A percentile compares a stretch with the other conserved stretches of the same genome.
phyloP scores from a whole-genome alignment of 2,888 invertebrate species.

The Calliopum simillimum region DNA sequence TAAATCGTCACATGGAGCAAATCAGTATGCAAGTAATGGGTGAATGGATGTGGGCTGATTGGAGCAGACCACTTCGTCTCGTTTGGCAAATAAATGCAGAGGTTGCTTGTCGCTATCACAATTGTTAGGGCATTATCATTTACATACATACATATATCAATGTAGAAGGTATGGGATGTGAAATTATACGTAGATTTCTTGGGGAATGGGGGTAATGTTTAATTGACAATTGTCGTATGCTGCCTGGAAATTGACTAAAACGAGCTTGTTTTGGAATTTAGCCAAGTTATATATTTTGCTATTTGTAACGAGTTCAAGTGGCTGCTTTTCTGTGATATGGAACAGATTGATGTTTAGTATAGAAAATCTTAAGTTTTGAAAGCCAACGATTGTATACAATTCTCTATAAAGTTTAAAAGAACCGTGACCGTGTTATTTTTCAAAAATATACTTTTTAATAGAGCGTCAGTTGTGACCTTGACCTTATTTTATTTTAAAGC shows the following conservation, averaged over 20 bases:
- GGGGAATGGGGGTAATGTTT: not conserved
- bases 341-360: too few relatives aligned
- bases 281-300: not conserved
- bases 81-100: not conserved
- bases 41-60: not conserved
- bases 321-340: too few relatives aligned
- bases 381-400: too few relatives aligned
- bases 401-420: too few relatives aligned
- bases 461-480: too few relatives aligned
- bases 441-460: too few relatives aligned
- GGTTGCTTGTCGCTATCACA: not conserved
- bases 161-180: not conserved
- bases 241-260: conserved; percentile 17
- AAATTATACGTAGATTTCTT: not conserved
- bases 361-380: too few relatives aligned
- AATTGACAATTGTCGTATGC: not conserved
- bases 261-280: conserved; percentile 22
- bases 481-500: too few relatives aligned
- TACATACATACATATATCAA: not conserved
- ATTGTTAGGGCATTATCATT: not conserved
- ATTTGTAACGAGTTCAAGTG: too few relatives aligned
- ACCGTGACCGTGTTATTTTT: too few relatives aligned
- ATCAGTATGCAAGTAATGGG: not conserved
- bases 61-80: not conserved
- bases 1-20: not conserved